Evolutionary conservation across 1,140 invertebrate genomes (phyloP).

Genomic region (Chrysomallon squamiferum): DNA sequence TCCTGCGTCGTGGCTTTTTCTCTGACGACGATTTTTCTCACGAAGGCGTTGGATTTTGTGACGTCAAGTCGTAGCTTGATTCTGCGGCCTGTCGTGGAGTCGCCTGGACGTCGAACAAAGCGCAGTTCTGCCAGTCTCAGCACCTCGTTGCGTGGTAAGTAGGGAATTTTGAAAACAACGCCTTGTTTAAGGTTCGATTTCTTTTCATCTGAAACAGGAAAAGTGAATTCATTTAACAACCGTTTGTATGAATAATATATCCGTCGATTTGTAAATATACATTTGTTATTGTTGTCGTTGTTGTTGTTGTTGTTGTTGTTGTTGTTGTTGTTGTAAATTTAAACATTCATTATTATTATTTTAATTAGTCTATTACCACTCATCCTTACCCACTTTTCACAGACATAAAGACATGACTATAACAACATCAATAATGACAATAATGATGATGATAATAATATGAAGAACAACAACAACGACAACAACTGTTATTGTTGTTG

Average conservation of each 20-base stretch:
- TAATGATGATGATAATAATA: too few species aligned
- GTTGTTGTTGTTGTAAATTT: background rate
- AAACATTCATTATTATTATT: background rate
- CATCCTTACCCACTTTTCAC: too few species aligned
- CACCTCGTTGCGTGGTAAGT: constrained; percentile 31
- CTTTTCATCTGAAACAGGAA: background rate
- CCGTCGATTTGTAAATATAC: background rate
- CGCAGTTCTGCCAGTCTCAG: constrained; percentile 36
- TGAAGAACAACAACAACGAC: too few species aligned
- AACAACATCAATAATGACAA: too few species aligned
- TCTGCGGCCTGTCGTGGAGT: constrained; percentile 3
- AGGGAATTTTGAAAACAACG: constrained; percentile 13
- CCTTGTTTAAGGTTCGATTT: background rate
- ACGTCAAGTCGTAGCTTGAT: constrained; percentile 24
- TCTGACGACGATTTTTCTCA: constrained; percentile 20
- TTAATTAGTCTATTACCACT: too few species aligned
- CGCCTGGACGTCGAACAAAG: constrained; percentile 12
- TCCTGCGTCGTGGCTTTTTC: constrained; percentile 7
- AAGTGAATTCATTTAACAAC: too few species aligned
- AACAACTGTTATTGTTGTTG: too few species aligned
- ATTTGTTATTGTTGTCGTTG: background rate
- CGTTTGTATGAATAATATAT: background rate
- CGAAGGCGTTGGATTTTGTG: background rate
- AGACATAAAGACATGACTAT: too few species aligned
- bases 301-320: background rate